Percentiles rank a stretch among this genome's conserved stretches.
Evolutionary conservation across 2,888 invertebrate species (phyloP).

Genomic region (Allolobophora icterica): DNA sequence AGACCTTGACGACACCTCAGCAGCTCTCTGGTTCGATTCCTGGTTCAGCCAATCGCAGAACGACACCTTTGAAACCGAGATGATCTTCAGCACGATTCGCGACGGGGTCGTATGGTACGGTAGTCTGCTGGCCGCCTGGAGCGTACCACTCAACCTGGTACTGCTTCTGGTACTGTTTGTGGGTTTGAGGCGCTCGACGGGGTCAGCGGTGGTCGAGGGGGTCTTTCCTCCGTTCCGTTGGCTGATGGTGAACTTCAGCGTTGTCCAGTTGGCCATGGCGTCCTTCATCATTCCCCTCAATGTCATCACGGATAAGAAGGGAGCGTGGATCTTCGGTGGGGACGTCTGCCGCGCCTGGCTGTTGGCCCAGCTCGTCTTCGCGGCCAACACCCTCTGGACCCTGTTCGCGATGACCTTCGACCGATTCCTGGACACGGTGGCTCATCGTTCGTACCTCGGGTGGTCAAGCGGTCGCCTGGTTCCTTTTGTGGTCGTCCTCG

Average conservation of each 20-base stretch:
- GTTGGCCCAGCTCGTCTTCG: slow-evolving; percentile 38
- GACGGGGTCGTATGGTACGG: slow-evolving; percentile 38
- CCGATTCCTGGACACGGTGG: slow-evolving; percentile 40
- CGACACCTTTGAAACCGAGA: not conserved
- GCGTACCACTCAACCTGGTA: slow-evolving; percentile 39
- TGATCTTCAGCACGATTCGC: slow-evolving; percentile 36
- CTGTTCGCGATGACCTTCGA: slow-evolving; percentile 41
- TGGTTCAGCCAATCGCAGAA: slow-evolving; percentile 27
- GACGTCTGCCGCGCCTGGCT: slow-evolving; percentile 42
- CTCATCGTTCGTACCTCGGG: not conserved
- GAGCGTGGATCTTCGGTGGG: slow-evolving; percentile 40
- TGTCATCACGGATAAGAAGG: slow-evolving; percentile 40
- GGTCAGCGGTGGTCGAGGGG: not conserved
- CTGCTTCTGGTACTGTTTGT: slow-evolving; percentile 9
- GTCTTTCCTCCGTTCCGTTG: not conserved
- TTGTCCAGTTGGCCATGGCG: slow-evolving; percentile 39
- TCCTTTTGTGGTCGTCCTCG: not conserved
- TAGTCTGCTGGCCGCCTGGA: slow-evolving; percentile 41
- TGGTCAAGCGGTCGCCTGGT: slow-evolving; percentile 6
- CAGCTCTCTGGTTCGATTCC: not conserved
- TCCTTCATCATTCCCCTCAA: slow-evolving; percentile 42
- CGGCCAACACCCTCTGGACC: slow-evolving; percentile 40
- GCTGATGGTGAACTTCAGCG: slow-evolving; percentile 40
- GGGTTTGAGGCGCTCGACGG: not conserved
- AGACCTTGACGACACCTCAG: not conserved